These are phyloP conservation scores for Leptinotarsa texana DNA, from an alignment of 1,140 invertebrate genomes.

Conservation along the genomic window DNA sequence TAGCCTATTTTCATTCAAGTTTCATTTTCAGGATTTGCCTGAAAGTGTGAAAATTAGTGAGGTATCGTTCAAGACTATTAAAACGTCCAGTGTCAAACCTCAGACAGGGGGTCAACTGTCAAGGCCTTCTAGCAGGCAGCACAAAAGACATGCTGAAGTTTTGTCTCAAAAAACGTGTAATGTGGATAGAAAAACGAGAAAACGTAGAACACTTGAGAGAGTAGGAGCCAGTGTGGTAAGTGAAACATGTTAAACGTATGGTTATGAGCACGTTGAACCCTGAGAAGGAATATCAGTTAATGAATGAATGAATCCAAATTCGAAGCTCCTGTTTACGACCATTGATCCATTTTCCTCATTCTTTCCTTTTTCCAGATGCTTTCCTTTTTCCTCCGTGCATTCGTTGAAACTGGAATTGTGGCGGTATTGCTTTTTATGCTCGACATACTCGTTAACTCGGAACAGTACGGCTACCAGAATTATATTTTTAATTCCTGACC, in stretches of 20 bases:
- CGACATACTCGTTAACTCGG: conserved; percentile 44
- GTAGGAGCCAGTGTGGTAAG: conserved; percentile 62
- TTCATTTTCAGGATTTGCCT: conserved; percentile 47
- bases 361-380: conserved; percentile 44
- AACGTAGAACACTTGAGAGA: conserved; percentile 61
- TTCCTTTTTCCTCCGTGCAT: conserved; percentile 39
- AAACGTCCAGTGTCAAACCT: conserved; percentile 23
- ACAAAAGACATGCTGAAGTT: conserved; percentile 45
- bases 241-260: conserved; percentile 15
- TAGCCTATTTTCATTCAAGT: neutral
- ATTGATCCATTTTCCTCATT: conserved; percentile 11
- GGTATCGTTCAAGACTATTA: conserved; percentile 33
- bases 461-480: conserved; percentile 33
- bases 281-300: no score
- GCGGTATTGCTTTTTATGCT: conserved; percentile 40
- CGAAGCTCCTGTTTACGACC: no score
- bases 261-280: no score
- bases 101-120: conserved; percentile 9
- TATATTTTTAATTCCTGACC: conserved; percentile 25
- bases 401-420: conserved; percentile 41
- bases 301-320: no score
- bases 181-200: conserved; percentile 56
- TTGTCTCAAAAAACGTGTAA: conserved; percentile 35
- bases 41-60: conserved; percentile 44
- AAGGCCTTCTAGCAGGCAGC: conserved; percentile 41